Evolutionary conservation across 37 sponge, comb jelly and placozoan species (phyloP), one percentile per base, ranked within the genome.

Genomic region (Hormiphora californensis): DNA sequence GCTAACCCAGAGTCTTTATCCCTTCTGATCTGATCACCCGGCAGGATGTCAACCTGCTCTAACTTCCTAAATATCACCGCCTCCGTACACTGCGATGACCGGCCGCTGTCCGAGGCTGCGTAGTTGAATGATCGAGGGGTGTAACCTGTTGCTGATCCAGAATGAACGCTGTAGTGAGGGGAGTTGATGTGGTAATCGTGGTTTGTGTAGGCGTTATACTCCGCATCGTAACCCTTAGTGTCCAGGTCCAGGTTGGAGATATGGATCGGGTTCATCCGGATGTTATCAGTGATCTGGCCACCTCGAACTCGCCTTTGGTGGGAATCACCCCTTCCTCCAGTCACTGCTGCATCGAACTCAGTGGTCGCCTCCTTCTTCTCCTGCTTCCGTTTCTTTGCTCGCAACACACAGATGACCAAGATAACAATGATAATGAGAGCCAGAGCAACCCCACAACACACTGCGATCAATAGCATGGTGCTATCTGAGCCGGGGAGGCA

Each of bases 1-100:
- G 81, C 81, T 2, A 73, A 33, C 8, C 81, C 81, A 39, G 81
- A 73, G 46, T 73, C 81, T 73, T 73, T 73, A 36, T 73, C 81
- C 43, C 35, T 39, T 15, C 81, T 3, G 0, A 43, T 21, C 21
- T 4, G 43, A 28, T 32, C 36, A 8, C 21, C 4, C 43, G 81
- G 28, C 0, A 46, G 81, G 21, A 43, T 46, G 23, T 73, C 81
- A 41, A 73, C 81, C 44, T 73, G 81, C 43, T 73, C 17, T 46
- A 73, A n/a, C 35, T 73, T 73, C 4, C 35, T 73, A 46, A 73
- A 73, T 33, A 73, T 73, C 21, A 73, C 81, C 40, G 81, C 81
- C 35, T 73, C 81, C 19, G 81, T 73, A 17, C 81, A 73, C 35
- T 40, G 44, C 1, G 81, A 73, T 40, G 81, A 73, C 8, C 23